Evolutionary conservation across 2,888 invertebrate species (phyloP).

Genomic region (Augochlorella aurata): DNA sequence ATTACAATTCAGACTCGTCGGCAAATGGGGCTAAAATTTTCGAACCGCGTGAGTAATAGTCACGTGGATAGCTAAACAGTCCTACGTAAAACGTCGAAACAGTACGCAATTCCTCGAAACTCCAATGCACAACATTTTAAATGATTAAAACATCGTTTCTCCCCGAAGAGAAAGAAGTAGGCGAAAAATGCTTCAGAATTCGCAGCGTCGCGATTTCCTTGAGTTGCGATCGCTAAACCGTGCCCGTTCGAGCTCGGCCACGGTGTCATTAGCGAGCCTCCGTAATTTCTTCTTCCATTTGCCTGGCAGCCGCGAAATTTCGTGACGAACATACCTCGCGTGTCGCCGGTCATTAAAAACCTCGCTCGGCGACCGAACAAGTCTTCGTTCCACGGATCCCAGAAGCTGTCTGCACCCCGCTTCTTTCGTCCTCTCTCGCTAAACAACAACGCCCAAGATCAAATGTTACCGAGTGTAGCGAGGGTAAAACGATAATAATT

Average conservation of each 20-base stretch:
- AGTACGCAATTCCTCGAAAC: not conserved
- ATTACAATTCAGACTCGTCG: too few relatives aligned
- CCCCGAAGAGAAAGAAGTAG: not conserved
- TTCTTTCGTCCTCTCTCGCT: slow-evolving; percentile 33
- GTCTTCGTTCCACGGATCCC: slow-evolving; percentile 28
- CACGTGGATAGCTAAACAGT: not conserved
- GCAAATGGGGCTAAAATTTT: too few relatives aligned
- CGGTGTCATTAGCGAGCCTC: slow-evolving; percentile 35
- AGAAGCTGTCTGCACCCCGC: not conserved
- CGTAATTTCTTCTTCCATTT: slow-evolving; percentile 53
- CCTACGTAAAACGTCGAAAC: not conserved
- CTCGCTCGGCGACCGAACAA: slow-evolving; percentile 22
- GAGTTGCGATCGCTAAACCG: slow-evolving; percentile 31
- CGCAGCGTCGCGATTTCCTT: slow-evolving; percentile 28
- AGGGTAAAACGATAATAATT: slow-evolving; percentile 66
- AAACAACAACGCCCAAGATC: slow-evolving; percentile 60
- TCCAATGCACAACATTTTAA: not conserved
- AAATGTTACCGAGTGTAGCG: slow-evolving; percentile 59
- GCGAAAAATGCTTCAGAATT: not conserved
- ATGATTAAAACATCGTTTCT: not conserved
- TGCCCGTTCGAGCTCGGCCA: slow-evolving; percentile 15
- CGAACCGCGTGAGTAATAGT: too few relatives aligned
- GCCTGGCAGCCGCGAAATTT: slow-evolving; percentile 41
- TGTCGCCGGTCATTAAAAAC: slow-evolving; percentile 57
- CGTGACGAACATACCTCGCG: slow-evolving; percentile 45